These are phyloP conservation scores for Meiosimyza platycephala DNA, from an alignment of 2,888 invertebrate species.

Conservation along the genomic window DNA sequence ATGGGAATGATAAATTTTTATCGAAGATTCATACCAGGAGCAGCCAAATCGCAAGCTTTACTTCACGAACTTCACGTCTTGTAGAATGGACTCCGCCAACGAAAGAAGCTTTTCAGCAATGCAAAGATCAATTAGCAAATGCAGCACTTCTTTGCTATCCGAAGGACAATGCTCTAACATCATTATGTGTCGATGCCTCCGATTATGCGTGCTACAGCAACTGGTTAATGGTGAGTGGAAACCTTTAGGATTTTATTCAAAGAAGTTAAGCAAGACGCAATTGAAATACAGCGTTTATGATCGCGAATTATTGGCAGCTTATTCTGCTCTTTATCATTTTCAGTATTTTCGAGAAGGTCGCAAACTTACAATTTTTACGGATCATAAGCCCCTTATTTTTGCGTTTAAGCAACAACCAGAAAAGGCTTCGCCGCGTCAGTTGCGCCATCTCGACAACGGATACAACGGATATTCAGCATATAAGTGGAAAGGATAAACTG, in stretches of 20 bases:
- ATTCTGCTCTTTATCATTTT: neutral
- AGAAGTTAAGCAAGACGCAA: neutral
- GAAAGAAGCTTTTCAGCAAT: too few species aligned
- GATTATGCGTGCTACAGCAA: constrained; percentile 13
- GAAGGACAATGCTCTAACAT: too few species aligned
- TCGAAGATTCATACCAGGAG: neutral
- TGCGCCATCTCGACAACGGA: neutral
- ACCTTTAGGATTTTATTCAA: constrained; percentile 14
- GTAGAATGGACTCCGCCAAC: too few species aligned
- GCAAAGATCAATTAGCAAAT: too few species aligned
- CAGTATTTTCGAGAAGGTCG: neutral
- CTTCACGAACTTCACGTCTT: too few species aligned
- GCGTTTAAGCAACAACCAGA: neutral
- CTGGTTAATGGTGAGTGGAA: too few species aligned
- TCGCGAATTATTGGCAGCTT: neutral
- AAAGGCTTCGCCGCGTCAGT: too few species aligned
- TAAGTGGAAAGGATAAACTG: too few species aligned
- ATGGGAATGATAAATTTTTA: neutral
- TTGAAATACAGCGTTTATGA: neutral
- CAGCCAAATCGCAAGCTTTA: neutral
- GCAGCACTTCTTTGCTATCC: too few species aligned
- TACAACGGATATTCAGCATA: too few species aligned
- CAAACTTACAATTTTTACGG: neutral
- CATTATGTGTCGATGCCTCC: too few species aligned
- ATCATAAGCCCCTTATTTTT: constrained; percentile 11